Percentiles rank a stretch among this genome's conserved stretches.
These are phyloP conservation scores for Sebastes matsubarae DNA, from an alignment of 2,797 vertebrate species.

Conservation along the genomic window DNA sequence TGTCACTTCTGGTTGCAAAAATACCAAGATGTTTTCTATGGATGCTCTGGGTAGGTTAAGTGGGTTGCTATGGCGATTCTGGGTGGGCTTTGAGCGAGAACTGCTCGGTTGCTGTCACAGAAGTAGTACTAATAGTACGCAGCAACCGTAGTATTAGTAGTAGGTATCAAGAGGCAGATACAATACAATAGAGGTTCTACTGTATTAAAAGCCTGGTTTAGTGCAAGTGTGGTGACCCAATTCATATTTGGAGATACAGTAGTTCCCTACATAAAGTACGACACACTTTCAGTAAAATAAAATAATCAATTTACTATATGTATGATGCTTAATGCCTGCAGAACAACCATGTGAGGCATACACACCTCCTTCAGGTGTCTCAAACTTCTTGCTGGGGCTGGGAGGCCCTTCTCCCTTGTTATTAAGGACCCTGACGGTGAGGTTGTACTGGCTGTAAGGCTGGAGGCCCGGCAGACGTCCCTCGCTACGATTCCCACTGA, in stretches of 20 bases:
- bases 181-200: too few relatives aligned
- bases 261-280: neutral
- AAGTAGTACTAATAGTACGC: neutral
- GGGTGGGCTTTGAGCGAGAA: neutral
- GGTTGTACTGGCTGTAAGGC: conserved; percentile 89
- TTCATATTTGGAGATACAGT: neutral
- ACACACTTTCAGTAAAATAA: neutral
- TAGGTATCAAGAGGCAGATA: neutral
- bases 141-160: neutral
- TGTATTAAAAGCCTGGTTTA: neutral
- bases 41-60: neutral
- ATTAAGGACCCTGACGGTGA: conserved; percentile 91
- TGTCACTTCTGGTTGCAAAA: too few relatives aligned
- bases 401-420: conserved; percentile 92
- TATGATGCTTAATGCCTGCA: neutral
- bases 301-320: neutral
- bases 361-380: conserved; percentile 95
- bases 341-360: neutral
- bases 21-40: neutral
- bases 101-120: neutral
- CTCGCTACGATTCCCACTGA: conserved; percentile 88
- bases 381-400: conserved; percentile 84
- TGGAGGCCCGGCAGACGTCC: conserved; percentile 89
- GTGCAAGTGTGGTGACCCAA: neutral
- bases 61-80: neutral